These are phyloP conservation scores for Oncorhynchus clarkii DNA, from an alignment of 2,113 vertebrate genomes.

Conservation along the genomic window DNA sequence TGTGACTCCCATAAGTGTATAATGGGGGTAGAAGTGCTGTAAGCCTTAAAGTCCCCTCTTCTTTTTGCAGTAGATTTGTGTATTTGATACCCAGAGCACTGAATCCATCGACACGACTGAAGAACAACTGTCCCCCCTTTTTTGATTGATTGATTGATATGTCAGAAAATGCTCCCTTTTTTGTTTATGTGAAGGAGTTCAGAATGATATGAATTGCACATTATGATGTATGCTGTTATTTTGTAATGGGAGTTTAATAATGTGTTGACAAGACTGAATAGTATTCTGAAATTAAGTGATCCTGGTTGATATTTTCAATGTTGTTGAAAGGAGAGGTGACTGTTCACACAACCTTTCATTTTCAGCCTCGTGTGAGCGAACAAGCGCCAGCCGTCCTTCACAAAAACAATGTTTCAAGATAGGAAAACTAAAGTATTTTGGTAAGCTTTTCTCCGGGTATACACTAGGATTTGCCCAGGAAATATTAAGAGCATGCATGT, in stretches of 20 bases:
- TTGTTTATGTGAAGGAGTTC: neutral
- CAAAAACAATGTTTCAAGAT: neutral
- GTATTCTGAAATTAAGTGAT: conserved; percentile 3
- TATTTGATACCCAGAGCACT: neutral
- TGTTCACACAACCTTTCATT: conserved; percentile 9
- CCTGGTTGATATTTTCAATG: neutral
- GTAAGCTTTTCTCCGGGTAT: conserved; percentile 14
- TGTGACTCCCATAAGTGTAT: neutral
- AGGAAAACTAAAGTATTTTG: neutral
- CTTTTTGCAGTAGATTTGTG: conserved; percentile 4
- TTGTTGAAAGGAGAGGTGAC: neutral
- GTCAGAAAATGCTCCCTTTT: conserved; percentile 8
- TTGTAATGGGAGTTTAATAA: neutral
- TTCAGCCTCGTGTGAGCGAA: conserved; percentile 2
- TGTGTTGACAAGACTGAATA: conserved; percentile 9
- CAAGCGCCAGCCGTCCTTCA: neutral
- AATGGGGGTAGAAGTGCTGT: conserved; percentile 22
- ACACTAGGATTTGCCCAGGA: conserved; percentile 26
- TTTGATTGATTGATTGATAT: neutral
- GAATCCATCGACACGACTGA: neutral
- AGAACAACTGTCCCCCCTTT: neutral
- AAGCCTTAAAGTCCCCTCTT: conserved; percentile 37
- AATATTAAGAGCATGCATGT: conserved; percentile 47
- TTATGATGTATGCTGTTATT: conserved; percentile 1
- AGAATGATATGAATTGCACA: conserved; percentile 3